A percentile compares a stretch with the other conserved stretches of the same genome.
These are phyloP conservation scores for Rynchops niger DNA, from an alignment of 2,113 vertebrate genomes.

Conservation along the genomic window DNA sequence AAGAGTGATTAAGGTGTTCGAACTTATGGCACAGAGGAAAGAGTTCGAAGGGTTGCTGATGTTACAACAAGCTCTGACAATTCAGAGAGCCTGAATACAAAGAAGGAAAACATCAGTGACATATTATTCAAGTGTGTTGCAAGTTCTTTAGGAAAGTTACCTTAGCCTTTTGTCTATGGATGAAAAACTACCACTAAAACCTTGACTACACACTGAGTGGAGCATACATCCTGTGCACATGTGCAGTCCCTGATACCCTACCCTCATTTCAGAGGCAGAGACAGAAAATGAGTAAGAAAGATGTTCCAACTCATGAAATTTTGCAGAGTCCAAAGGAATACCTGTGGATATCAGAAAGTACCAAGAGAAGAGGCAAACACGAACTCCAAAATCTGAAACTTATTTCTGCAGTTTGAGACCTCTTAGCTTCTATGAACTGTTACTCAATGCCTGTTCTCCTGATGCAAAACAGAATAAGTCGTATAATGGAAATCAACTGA, in stretches of 20 bases:
- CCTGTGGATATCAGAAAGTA: background rate
- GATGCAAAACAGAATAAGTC: background rate
- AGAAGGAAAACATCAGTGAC: background rate
- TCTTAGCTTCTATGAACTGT: background rate
- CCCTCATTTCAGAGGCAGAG: background rate
- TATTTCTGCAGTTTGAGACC: background rate
- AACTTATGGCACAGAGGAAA: background rate
- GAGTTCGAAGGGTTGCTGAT: background rate
- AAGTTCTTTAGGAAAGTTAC: background rate
- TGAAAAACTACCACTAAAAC: background rate
- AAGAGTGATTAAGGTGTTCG: background rate
- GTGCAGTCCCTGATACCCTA: background rate
- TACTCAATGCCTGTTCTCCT: background rate
- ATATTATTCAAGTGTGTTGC: background rate
- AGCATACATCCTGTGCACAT: background rate
- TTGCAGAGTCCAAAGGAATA: background rate
- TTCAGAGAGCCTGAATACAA: background rate
- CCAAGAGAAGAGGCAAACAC: background rate
- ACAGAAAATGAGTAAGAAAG: background rate
- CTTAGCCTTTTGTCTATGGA: background rate
- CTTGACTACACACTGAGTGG: background rate
- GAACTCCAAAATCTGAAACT: background rate
- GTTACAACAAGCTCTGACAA: background rate
- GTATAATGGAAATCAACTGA: background rate
- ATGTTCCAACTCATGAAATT: background rate